A percentile compares a stretch with the other conserved stretches of the same genome.
These are phyloP conservation scores for Trinorchestia longiramus DNA, from an alignment of 1,140 invertebrate species.

Conservation along the genomic window DNA sequence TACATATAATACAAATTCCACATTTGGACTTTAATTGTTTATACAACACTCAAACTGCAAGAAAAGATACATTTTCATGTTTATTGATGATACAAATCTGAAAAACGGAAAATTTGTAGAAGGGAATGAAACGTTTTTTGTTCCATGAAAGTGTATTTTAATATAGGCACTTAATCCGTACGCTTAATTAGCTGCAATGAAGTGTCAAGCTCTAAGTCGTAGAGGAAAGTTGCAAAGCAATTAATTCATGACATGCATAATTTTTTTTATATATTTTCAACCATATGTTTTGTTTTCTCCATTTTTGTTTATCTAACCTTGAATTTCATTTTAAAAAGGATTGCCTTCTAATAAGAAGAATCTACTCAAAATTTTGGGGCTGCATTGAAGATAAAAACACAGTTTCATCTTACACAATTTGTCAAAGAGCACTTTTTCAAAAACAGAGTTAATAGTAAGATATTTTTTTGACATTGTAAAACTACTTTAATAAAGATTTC, in stretches of 20 bases:
- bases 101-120: too few species aligned
- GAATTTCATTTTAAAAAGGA: neutral
- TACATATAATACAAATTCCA: too few species aligned
- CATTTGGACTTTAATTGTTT: too few species aligned
- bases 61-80: too few species aligned
- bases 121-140: neutral
- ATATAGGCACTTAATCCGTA: neutral
- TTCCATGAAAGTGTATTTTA: conserved; percentile 18
- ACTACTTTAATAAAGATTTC: neutral
- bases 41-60: too few species aligned
- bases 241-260: neutral
- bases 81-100: too few species aligned
- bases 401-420: neutral
- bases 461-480: neutral
- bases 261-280: neutral
- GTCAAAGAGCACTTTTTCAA: neutral
- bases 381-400: neutral
- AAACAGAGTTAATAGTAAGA: neutral
- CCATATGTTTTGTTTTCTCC: neutral
- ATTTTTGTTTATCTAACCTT: neutral
- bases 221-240: neutral
- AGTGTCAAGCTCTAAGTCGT: neutral
- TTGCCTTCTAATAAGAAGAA: neutral
- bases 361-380: neutral
- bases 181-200: neutral